Evolutionary conservation across 2,888 invertebrate species (phyloP).

Genomic region (Tupiocoris notatus): DNA sequence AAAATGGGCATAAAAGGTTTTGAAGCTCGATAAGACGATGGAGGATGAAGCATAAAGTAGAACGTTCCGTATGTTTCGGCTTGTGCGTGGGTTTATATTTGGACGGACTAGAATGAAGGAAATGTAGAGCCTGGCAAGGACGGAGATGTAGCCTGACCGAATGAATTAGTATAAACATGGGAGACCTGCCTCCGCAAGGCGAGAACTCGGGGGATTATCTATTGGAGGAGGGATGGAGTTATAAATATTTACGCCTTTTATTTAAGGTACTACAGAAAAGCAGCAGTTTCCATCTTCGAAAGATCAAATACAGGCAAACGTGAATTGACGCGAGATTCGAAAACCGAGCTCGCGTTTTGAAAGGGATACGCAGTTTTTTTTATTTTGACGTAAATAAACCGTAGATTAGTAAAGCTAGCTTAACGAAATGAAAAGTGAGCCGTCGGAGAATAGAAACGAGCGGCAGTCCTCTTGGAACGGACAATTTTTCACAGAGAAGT

Average conservation of each 20-base stretch:
- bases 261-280: not conserved
- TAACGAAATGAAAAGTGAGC: too few species aligned
- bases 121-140: not conserved
- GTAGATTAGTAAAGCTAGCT: too few species aligned
- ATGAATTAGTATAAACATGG: conserved; percentile 38
- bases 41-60: conserved; percentile 19
- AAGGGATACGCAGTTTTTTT: too few species aligned
- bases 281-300: not conserved
- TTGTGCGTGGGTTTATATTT: conserved; percentile 2
- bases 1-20: not conserved
- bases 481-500: too few species aligned
- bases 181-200: not conserved
- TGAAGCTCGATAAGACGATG: not conserved
- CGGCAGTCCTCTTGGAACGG: too few species aligned
- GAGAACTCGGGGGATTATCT: not conserved
- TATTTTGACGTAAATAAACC: too few species aligned
- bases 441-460: too few species aligned
- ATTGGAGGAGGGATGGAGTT: not conserved
- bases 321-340: too few species aligned
- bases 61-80: conserved; percentile 29
- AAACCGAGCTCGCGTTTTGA: too few species aligned
- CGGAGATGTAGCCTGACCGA: not conserved
- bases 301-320: not conserved
- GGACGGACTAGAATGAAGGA: not conserved
- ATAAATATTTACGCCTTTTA: conserved; percentile 5